Evolutionary conservation across 2,797 vertebrate species (phyloP).

Genomic region (Coilia nasus): DNA sequence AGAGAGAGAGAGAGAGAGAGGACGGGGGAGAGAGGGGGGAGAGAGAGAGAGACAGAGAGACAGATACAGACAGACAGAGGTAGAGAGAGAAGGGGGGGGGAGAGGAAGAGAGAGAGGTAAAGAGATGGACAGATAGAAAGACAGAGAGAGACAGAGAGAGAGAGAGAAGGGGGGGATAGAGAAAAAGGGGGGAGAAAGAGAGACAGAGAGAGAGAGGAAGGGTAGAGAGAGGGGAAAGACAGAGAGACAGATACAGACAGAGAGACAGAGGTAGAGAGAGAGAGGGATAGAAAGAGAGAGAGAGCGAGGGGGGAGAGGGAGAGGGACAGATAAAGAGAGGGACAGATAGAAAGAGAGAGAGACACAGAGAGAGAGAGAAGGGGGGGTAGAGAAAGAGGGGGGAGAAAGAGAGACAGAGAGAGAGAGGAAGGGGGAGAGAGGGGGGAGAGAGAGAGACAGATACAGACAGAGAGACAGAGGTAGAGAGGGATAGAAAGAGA

Average conservation of each 20-base stretch:
- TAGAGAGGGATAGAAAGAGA: background rate
- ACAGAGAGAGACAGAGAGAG: background rate
- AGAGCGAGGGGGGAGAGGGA: constrained; percentile 38
- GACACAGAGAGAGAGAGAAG: background rate
- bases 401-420: background rate
- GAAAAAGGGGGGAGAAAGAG: background rate
- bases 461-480: background rate
- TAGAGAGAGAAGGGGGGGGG: constrained; percentile 17
- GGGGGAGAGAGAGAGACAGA: too few species aligned
- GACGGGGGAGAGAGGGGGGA: background rate
- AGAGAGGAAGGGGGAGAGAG: too few species aligned
- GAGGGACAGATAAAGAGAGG: too few species aligned
- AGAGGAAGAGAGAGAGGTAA: too few species aligned
- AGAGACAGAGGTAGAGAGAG: background rate
- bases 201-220: background rate
- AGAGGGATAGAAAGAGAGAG: constrained; percentile 7
- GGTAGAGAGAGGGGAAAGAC: too few species aligned
- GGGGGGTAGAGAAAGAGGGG: background rate
- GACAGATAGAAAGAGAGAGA: background rate
- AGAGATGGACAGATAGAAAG: background rate
- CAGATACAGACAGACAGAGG: background rate
- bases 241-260: too few species aligned
- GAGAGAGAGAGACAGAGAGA: background rate
- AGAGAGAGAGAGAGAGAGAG: too few species aligned
- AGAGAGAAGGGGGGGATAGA: too few species aligned